A percentile compares a stretch with the other conserved stretches of the same genome.
These are phyloP conservation scores for Gallinago media DNA, from an alignment of 2,113 vertebrate genomes.

Conservation along the genomic window DNA sequence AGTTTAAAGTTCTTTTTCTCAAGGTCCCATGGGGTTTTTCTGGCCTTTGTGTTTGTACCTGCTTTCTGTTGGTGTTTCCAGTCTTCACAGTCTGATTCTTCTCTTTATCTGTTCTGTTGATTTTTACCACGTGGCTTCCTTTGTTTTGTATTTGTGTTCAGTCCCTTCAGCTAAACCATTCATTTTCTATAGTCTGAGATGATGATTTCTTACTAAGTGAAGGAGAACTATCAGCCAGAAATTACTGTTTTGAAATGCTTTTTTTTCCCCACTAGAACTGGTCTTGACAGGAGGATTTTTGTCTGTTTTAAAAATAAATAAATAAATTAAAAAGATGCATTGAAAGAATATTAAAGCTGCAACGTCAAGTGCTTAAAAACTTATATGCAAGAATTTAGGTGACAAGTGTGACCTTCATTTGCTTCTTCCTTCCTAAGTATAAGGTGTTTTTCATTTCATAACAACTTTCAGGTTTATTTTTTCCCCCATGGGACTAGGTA, in stretches of 20 bases:
- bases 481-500: background rate
- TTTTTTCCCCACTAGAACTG: background rate
- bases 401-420: background rate
- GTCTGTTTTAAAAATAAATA: background rate
- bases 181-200: background rate
- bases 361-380: background rate
- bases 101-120: background rate
- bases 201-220: background rate
- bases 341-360: background rate
- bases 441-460: background rate
- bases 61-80: background rate
- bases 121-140: background rate
- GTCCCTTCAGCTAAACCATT: background rate
- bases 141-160: background rate
- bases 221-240: background rate
- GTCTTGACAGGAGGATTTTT: background rate
- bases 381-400: background rate
- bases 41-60: background rate
- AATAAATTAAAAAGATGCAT: no score
- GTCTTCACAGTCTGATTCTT: background rate
- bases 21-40: background rate
- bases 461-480: background rate
- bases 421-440: background rate
- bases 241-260: background rate
- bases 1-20: background rate